Percentiles rank a stretch among this genome's conserved stretches.
phyloP scores from a whole-genome alignment of 2,888 invertebrate genomes.

The Macaria notata region DNA sequence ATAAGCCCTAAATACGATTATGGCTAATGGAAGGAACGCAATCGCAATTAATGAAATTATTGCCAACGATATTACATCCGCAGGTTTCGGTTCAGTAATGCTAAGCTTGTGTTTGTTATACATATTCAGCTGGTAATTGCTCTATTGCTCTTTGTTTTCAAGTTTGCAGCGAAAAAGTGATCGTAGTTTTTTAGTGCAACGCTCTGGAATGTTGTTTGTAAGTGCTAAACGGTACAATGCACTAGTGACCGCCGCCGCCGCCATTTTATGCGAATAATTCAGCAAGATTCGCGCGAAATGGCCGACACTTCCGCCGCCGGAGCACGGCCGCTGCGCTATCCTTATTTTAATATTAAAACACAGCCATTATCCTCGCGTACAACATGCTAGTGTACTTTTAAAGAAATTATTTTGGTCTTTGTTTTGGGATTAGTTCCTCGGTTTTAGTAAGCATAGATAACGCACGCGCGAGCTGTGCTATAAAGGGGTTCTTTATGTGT shows the following conservation, averaged over 20 bases:
- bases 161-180: neutral
- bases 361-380: constrained; percentile 37
- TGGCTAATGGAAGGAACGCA: constrained; percentile 34
- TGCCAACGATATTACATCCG: constrained; percentile 40
- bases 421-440: constrained; percentile 33
- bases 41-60: constrained; percentile 46
- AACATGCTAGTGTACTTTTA: constrained; percentile 35
- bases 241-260: constrained; percentile 54
- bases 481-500: constrained; percentile 64
- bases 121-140: constrained; percentile 1
- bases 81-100: constrained; percentile 31
- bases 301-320: constrained; percentile 54
- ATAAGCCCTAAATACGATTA: constrained; percentile 48
- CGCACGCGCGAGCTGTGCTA: constrained; percentile 50
- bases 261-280: constrained; percentile 73
- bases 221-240: constrained; percentile 45
- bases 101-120: constrained; percentile 9
- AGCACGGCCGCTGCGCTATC: constrained; percentile 37
- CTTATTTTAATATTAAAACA: constrained; percentile 58
- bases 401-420: constrained; percentile 31
- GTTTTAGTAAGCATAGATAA: constrained; percentile 53
- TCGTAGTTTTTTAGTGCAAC: constrained; percentile 27
- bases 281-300: constrained; percentile 71
- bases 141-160: neutral
- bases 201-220: constrained; percentile 46